Conservation (phyloP, 1,140 invertebrate genomes). For the Pogonomyrmex barbatus region DNA sequence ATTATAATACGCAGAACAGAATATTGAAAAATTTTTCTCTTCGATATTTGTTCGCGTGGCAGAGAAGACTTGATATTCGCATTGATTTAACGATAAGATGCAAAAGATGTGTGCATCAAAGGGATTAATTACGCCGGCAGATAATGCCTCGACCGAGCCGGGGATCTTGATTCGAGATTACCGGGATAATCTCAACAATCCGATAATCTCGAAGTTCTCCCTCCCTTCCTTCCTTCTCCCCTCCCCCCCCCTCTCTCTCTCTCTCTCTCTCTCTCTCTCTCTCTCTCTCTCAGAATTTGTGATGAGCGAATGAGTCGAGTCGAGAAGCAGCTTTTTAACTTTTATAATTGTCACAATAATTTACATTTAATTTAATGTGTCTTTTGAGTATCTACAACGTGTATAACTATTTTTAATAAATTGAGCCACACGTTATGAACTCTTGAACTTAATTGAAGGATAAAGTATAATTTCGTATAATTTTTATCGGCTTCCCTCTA, state of each 20-base stretch:
- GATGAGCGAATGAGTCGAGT: not conserved
- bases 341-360: conserved; percentile 28
- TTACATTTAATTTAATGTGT: conserved; percentile 24
- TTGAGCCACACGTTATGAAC: not conserved
- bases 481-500: not conserved
- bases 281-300: not conserved
- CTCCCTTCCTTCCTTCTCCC: not conserved
- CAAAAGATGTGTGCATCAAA: not conserved
- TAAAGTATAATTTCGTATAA: not conserved
- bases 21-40: not conserved
- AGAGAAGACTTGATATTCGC: not conserved
- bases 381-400: not conserved
- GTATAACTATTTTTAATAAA: not conserved
- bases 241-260: too few species aligned
- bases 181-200: conserved; percentile 27
- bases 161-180: conserved; percentile 45
- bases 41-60: not conserved
- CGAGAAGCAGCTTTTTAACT: not conserved
- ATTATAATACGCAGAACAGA: not conserved
- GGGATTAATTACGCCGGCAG: conserved; percentile 15
- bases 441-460: not conserved
- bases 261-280: too few species aligned
- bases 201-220: conserved; percentile 22
- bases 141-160: not conserved
- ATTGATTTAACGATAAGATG: conserved; percentile 3